Base-by-base conservation (phyloP, 2,113 vertebrate species). In the Phylloscopus trochilus region DNA sequence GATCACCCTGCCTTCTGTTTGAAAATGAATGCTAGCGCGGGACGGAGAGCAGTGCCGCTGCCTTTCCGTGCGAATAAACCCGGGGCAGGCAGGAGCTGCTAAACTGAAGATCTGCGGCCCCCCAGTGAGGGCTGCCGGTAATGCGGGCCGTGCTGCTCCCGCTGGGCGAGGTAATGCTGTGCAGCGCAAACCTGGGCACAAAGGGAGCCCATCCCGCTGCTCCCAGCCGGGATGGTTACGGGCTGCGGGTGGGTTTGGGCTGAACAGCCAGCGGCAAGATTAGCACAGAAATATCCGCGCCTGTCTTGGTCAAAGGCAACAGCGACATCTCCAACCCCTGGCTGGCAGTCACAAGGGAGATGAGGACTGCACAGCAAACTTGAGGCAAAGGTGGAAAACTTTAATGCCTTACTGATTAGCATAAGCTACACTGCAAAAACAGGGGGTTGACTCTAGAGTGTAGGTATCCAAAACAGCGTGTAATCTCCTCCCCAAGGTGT, bases 121-220 rank as follows among this genome's bases (percentile, higher is more conserved):
- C 56, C 88, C 37, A 52, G 91, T 17, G 89, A 55, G 89, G 51
- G 78, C 21, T 33, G 4, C 7, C 2, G 69, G 87, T 82, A 94
- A 69, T 33, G 82, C 60, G 11, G 39, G 52, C 0, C 1, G 1
- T 5, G 15, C 47, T 7, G 3, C 47, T 18, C 49, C 4, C 0
- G 1, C 39, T 1, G 30, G 19, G 58, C 7, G 2, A 22, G 22
- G 31, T n/a, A n/a, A n/a, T n/a, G n/a, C 41, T 10, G 10, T 0
- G 22, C 31, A n/a, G 9, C 10, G 37, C 37, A 39, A 39, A 39
- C 37, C 0, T 0, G 73, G 16, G 17, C 66, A 76, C 41, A 4
- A 5, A n/a, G 13, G 1, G 43, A 56, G n/a, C 10, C 15, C 49
- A 11, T 1, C 59, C 43, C 31, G 0, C 37, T 75, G 52, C 9